A percentile compares a stretch with the other conserved stretches of the same genome.
Evolutionary conservation across 64 coral and sea anemone species (phyloP).

Genomic region (Stichodactyla mertensii): DNA sequence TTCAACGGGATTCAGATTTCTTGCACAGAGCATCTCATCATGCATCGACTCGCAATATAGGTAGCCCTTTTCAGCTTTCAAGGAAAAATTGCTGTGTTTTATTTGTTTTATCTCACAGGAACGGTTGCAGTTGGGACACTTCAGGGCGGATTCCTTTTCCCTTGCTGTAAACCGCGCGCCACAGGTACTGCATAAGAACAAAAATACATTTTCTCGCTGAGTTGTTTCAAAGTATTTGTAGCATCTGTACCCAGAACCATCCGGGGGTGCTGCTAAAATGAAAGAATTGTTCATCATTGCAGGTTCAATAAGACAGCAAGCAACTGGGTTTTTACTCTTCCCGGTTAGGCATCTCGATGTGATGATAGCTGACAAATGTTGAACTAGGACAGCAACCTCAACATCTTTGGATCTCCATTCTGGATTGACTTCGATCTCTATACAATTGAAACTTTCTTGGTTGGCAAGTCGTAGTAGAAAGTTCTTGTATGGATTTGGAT

Average conservation of each 20-base stretch:
- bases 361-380: constrained; percentile 46
- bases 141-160: neutral
- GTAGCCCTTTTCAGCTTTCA: constrained; percentile 11
- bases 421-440: constrained; percentile 40
- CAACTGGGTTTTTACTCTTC: constrained; percentile 13
- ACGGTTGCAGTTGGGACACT: constrained; percentile 27
- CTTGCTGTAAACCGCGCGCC: neutral
- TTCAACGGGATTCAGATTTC: constrained; percentile 52
- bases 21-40: constrained; percentile 19
- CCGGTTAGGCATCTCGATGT: constrained; percentile 22
- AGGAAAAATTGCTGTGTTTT: neutral
- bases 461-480: constrained; percentile 40
- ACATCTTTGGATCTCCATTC: constrained; percentile 54
- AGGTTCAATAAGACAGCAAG: neutral
- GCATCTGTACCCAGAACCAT: neutral
- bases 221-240: neutral
- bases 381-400: constrained; percentile 55
- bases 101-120: neutral
- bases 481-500: constrained; percentile 26
- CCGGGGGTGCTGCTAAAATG: neutral
- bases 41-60: constrained; percentile 7
- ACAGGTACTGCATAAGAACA: neutral
- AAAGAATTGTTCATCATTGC: neutral
- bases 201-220: neutral
- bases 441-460: constrained; percentile 41